Percentiles rank a stretch among this genome's conserved stretches.
These are phyloP conservation scores for Myrmecobius fasciatus DNA, from an alignment of 2,113 vertebrate species.

Conservation along the genomic window DNA sequence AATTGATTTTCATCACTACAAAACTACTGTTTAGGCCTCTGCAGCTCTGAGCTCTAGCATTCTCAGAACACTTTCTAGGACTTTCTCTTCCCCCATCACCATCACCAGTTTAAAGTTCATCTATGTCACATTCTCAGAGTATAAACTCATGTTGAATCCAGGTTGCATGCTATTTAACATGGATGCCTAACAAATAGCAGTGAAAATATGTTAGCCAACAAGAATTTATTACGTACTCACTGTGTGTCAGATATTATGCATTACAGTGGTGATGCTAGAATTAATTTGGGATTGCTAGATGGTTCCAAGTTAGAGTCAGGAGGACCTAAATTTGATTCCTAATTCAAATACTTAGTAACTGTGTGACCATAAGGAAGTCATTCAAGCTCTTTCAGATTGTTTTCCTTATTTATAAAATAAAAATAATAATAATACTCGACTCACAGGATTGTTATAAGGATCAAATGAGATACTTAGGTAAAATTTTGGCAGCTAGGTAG, in stretches of 20 bases:
- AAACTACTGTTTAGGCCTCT: neutral
- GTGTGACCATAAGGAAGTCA: neutral
- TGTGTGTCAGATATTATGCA: neutral
- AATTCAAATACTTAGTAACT: neutral
- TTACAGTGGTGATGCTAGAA: neutral
- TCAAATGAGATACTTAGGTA: neutral
- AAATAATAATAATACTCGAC: neutral
- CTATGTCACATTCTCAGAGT: neutral
- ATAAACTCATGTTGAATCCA: neutral
- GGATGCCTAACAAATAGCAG: neutral
- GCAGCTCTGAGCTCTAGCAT: neutral
- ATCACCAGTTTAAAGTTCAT: neutral
- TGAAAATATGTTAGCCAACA: neutral
- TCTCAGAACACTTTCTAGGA: neutral
- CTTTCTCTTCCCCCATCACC: neutral
- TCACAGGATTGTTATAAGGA: neutral
- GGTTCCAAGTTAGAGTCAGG: neutral
- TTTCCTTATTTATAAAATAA: neutral
- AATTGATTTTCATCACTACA: neutral
- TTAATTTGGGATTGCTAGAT: neutral
- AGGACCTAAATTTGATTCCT: neutral
- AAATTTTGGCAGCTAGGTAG: neutral
- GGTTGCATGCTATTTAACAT: neutral
- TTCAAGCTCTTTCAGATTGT: neutral
- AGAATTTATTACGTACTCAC: neutral